These are phyloP conservation scores for Rattus rattus DNA, from an alignment of 2,113 vertebrate species.

Conservation along the genomic window DNA sequence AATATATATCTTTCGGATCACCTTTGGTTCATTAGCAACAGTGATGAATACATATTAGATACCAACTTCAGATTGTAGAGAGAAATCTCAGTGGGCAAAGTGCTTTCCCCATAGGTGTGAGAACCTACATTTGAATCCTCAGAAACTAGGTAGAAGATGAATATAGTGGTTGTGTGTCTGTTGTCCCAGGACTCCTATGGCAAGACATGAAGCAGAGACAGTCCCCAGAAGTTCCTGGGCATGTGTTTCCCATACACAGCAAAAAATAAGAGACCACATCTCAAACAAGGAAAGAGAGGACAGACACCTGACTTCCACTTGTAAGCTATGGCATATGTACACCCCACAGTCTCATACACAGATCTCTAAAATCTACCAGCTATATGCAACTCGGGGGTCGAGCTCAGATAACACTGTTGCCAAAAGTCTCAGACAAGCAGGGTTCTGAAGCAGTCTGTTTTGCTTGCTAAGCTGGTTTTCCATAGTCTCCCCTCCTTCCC, in stretches of 20 bases:
- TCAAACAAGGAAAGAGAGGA: not conserved
- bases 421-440: not conserved
- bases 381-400: not conserved
- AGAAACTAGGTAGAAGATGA: not conserved
- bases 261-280: not conserved
- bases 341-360: not conserved
- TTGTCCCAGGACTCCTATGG: not conserved
- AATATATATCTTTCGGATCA: not conserved
- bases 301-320: not conserved
- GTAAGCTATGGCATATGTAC: not conserved
- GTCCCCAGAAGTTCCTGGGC: no score
- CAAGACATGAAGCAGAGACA: not conserved
- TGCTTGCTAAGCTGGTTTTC: not conserved
- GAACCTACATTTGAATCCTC: not conserved
- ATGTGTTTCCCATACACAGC: not conserved
- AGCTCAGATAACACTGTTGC: not conserved
- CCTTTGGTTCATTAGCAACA: not conserved
- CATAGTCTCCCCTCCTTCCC: not conserved
- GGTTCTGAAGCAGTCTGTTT: not conserved
- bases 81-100: not conserved
- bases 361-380: not conserved
- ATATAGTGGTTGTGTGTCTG: not conserved
- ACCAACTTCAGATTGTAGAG: not conserved
- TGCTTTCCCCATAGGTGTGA: not conserved
- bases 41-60: no score